phyloP scores from a whole-genome alignment of 2,888 invertebrate species.

The Stenchaetothrips biformis region DNA sequence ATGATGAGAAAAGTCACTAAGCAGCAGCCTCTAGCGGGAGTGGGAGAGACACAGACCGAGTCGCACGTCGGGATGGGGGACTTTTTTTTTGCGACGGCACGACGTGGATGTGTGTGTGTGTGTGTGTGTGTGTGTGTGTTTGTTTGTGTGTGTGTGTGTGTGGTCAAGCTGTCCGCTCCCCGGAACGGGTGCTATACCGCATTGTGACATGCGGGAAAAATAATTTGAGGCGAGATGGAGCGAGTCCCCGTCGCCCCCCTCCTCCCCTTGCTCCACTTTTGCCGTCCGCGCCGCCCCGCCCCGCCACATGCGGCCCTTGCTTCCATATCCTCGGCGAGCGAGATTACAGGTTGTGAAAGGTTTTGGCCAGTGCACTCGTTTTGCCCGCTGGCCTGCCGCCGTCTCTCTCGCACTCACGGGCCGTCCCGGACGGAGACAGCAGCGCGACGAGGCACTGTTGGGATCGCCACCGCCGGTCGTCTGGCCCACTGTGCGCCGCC shows the following conservation, averaged over 20 bases:
- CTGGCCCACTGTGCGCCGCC: no score
- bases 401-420: no score
- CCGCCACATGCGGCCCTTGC: not conserved
- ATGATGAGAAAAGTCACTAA: no score
- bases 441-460: not conserved
- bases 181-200: slow-evolving; percentile 18
- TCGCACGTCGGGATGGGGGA: no score
- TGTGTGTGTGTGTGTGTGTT: not conserved
- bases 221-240: not conserved
- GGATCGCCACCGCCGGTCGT: no score
- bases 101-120: not conserved
- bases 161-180: not conserved
- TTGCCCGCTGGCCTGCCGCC: no score
- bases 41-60: no score
- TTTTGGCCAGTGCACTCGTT: not conserved
- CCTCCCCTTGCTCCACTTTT: slow-evolving; percentile 1
- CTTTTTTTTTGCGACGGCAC: not conserved
- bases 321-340: not conserved
- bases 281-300: not conserved
- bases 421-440: not conserved
- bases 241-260: not conserved
- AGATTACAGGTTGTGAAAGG: not conserved
- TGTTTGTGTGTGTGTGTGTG: not conserved
- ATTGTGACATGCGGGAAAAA: slow-evolving; percentile 11
- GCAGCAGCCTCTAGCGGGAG: no score